A percentile compares a stretch with the other conserved stretches of the same genome.
Evolutionary conservation across 2,113 vertebrate species (phyloP).

Genomic region (Tylochromis polylepis): DNA sequence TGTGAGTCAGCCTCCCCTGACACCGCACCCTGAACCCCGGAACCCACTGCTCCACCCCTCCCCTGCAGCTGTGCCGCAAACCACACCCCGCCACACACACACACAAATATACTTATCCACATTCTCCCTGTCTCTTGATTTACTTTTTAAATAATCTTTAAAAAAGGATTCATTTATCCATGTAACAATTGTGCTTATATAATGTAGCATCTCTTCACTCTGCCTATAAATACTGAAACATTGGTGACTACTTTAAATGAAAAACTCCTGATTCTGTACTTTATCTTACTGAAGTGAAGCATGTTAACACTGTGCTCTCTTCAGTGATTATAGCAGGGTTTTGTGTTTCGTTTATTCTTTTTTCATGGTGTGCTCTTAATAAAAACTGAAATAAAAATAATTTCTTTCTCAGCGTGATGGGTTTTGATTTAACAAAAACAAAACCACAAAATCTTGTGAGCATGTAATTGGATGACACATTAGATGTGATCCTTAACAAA

Average conservation of each 20-base stretch:
- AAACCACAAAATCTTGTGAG: neutral
- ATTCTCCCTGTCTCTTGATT: neutral
- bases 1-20: neutral
- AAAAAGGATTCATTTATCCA: neutral
- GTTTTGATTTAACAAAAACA: neutral
- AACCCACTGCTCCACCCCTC: too few species aligned
- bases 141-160: too few species aligned
- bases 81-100: too few species aligned
- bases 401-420: neutral
- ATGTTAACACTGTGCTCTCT: neutral
- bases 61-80: too few species aligned
- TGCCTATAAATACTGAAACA: neutral
- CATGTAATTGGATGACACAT: conserved; percentile 7
- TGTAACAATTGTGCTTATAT: neutral
- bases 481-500: neutral
- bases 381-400: neutral
- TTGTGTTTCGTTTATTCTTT: neutral
- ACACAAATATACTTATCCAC: neutral
- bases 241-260: neutral
- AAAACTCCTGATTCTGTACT: neutral
- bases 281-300: neutral
- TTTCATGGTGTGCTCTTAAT: neutral
- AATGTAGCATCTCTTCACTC: neutral
- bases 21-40: too few species aligned
- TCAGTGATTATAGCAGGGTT: neutral